Evolutionary conservation across 1,140 invertebrate species (phyloP).

Genomic region (Ostrea edulis): DNA sequence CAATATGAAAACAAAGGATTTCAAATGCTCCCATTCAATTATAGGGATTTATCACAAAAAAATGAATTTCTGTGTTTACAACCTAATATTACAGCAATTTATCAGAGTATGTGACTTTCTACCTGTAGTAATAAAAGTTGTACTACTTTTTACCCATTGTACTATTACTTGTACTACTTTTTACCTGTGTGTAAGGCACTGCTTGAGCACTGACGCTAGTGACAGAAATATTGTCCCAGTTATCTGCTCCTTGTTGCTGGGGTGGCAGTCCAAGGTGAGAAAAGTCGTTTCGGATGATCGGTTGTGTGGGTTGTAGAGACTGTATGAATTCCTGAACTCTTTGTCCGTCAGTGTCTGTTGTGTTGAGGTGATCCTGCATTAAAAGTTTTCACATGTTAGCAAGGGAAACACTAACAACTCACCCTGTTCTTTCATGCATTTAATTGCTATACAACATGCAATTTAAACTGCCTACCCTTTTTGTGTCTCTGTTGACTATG

Average conservation of each 20-base stretch:
- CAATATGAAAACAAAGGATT: no score
- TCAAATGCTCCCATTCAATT: no score
- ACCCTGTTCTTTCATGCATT: no score
- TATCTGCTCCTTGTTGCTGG: conserved; percentile 53
- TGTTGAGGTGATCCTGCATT: conserved; percentile 57
- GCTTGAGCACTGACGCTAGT: conserved; percentile 75
- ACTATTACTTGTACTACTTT: not conserved
- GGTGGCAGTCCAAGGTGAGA: conserved; percentile 72
- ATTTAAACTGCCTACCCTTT: no score
- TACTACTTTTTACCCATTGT: not conserved
- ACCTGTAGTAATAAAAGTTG: not conserved
- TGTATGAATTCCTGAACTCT: conserved; percentile 72
- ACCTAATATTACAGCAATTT: not conserved
- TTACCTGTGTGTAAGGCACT: conserved; percentile 75
- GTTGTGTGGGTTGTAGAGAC: conserved; percentile 61
- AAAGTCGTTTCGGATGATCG: conserved; percentile 75
- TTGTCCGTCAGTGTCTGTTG: conserved; percentile 66
- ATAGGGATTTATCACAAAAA: no score
- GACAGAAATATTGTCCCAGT: conserved; percentile 74
- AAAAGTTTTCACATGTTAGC: not conserved
- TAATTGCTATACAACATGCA: no score
- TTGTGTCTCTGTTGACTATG: no score
- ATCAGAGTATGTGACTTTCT: no score
- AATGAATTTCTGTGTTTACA: no score
- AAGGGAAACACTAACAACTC: no score